These are phyloP conservation scores for Eupithecia dodoneata DNA, from an alignment of 2,888 invertebrate genomes.

Conservation along the genomic window DNA sequence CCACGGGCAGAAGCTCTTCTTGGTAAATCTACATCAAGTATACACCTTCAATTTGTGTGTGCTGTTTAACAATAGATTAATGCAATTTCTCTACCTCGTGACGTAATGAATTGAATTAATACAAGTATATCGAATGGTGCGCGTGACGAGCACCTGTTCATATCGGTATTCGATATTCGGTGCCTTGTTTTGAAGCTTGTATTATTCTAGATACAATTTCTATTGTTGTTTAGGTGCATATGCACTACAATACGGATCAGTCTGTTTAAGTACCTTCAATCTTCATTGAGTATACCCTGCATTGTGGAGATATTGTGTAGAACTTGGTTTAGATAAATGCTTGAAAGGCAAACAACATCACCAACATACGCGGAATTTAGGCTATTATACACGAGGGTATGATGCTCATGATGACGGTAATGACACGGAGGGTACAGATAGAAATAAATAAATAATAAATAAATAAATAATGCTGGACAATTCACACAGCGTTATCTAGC, in stretches of 20 bases:
- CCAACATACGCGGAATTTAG: not conserved
- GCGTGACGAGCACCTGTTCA: constrained; percentile 34
- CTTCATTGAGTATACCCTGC: not conserved
- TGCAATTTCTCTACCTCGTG: constrained; percentile 70
- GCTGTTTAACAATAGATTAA: constrained; percentile 75
- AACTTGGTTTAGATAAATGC: not conserved
- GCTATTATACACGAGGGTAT: not conserved
- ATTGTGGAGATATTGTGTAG: not conserved
- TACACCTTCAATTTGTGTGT: constrained; percentile 53
- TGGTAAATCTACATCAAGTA: constrained; percentile 13
- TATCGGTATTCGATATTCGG: constrained; percentile 29
- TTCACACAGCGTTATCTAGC: too few relatives aligned
- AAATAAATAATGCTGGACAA: too few relatives aligned
- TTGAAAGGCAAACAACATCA: not conserved
- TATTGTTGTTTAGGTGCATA: not conserved
- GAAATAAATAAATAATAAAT: too few relatives aligned
- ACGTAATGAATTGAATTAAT: constrained; percentile 53
- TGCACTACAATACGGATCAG: not conserved
- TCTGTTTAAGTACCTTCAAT: not conserved
- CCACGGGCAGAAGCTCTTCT: not conserved
- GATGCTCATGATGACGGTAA: too few relatives aligned
- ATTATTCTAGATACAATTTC: constrained; percentile 11
- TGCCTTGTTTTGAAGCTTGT: not conserved
- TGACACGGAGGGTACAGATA: not conserved
- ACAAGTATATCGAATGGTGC: constrained; percentile 45